phyloP scores from a whole-genome alignment of 2,888 invertebrate species.

The Lepidocyrtoides sp. region DNA sequence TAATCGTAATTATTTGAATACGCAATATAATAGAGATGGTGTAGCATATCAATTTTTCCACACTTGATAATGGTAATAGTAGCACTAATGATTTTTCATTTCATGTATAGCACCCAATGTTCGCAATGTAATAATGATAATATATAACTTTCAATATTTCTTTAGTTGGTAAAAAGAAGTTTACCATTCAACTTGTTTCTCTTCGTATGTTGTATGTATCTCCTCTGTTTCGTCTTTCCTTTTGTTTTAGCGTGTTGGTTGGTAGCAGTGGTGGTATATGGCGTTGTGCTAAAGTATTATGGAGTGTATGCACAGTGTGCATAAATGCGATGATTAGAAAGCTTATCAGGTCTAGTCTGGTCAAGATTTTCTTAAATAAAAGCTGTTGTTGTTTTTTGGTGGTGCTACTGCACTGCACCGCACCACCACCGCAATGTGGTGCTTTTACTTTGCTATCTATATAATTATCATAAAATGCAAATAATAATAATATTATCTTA shows the following conservation, averaged over 20 bases:
- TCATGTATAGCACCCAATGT: not conserved
- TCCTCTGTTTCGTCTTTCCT: too few relatives aligned
- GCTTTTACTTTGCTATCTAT: not conserved
- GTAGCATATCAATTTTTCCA: constrained; percentile 7
- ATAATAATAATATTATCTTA: not conserved
- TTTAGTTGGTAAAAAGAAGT: too few relatives aligned
- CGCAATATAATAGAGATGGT: not conserved
- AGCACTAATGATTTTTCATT: not conserved
- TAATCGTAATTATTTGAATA: not conserved
- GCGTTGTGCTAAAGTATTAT: too few relatives aligned
- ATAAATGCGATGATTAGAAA: constrained; percentile 58
- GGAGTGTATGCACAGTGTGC: too few relatives aligned
- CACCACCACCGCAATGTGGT: not conserved
- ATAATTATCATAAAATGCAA: constrained; percentile 28
- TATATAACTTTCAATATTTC: too few relatives aligned
- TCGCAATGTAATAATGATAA: not conserved
- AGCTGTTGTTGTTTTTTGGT: too few relatives aligned
- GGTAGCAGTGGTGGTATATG: constrained; percentile 1
- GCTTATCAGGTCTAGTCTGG: constrained; percentile 50
- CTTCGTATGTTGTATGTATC: too few relatives aligned
- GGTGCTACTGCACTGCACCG: not conserved
- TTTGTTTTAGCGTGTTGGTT: not conserved
- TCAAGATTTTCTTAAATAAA: constrained; percentile 12
- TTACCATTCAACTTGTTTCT: not conserved
- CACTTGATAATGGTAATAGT: constrained; percentile 10